Evolutionary conservation across 1,140 invertebrate species (phyloP).

Genomic region (Bombus polaris): DNA sequence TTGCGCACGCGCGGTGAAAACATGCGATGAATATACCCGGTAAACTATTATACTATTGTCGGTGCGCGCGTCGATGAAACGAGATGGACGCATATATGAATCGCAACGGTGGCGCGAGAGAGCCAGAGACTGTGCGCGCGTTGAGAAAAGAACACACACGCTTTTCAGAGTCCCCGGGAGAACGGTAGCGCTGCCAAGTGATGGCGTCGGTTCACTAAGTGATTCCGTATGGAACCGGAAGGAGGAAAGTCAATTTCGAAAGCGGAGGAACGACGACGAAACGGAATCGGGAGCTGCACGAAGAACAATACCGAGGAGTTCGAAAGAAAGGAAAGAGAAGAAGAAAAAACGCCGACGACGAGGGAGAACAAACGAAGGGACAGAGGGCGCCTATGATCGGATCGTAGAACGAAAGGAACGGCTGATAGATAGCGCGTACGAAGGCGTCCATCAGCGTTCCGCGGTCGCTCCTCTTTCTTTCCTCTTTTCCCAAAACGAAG

Average conservation of each 20-base stretch:
- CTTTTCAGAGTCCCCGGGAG: background rate
- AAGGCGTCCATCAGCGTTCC: constrained; percentile 4
- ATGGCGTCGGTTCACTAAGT: constrained; percentile 11
- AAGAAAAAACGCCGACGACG: background rate
- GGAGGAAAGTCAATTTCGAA: background rate
- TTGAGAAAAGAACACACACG: background rate
- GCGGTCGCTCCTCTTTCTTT: constrained; percentile 45
- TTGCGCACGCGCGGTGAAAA: background rate
- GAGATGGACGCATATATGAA: background rate
- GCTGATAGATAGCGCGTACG: constrained; percentile 7
- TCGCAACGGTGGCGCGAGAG: background rate
- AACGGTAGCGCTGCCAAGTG: background rate
- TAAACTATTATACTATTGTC: background rate
- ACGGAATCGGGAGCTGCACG: background rate
- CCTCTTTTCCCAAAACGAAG: constrained; percentile 40
- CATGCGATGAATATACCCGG: background rate
- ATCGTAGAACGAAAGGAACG: background rate
- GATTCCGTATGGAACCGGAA: constrained; percentile 7
- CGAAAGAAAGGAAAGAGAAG: background rate
- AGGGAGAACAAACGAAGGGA: background rate
- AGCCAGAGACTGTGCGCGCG: background rate
- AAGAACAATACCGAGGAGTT: background rate
- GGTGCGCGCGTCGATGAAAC: constrained; percentile 11
- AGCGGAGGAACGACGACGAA: constrained; percentile 3
- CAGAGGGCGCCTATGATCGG: background rate